Conservation (phyloP, 1,140 invertebrate species). For the Arion vulgaris region DNA sequence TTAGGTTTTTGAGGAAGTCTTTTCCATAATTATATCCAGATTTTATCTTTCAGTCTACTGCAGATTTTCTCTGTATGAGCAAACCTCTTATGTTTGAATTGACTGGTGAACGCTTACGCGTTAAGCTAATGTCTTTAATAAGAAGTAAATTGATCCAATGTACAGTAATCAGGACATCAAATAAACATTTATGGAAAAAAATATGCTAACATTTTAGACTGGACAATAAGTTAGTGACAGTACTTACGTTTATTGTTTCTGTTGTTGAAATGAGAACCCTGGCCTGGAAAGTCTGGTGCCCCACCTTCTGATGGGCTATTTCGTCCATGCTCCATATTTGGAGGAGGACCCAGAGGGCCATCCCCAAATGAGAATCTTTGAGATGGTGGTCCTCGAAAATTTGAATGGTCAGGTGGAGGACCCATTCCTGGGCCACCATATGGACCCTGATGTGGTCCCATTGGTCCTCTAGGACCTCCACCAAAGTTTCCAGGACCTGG, state of each 20-base stretch:
- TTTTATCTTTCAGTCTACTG: too few relatives aligned
- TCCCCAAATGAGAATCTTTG: slow-evolving; percentile 20
- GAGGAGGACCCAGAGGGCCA: not conserved
- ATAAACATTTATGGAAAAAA: too few relatives aligned
- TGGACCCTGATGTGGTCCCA: slow-evolving; percentile 18
- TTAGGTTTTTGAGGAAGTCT: too few relatives aligned
- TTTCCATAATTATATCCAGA: too few relatives aligned
- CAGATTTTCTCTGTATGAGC: too few relatives aligned
- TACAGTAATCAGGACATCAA: too few relatives aligned
- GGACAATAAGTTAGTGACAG: too few relatives aligned
- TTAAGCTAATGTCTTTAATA: too few relatives aligned
- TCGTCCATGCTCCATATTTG: slow-evolving; percentile 12
- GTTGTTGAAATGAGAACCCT: not conserved
- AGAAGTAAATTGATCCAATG: too few relatives aligned
- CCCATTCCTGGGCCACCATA: slow-evolving; percentile 13
- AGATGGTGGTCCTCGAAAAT: slow-evolving; percentile 7
- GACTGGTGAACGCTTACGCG: too few relatives aligned
- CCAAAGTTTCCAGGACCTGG: slow-evolving; percentile 21
- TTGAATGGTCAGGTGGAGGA: slow-evolving; percentile 4
- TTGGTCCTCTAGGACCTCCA: slow-evolving; percentile 16
- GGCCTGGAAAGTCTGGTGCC: not conserved
- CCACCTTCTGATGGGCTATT: not conserved
- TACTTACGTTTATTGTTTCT: slow-evolving; percentile 27
- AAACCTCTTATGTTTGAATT: too few relatives aligned
- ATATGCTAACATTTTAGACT: too few relatives aligned